Conservation (phyloP, 2,113 vertebrate genomes). For the Cichladusa arquata region DNA sequence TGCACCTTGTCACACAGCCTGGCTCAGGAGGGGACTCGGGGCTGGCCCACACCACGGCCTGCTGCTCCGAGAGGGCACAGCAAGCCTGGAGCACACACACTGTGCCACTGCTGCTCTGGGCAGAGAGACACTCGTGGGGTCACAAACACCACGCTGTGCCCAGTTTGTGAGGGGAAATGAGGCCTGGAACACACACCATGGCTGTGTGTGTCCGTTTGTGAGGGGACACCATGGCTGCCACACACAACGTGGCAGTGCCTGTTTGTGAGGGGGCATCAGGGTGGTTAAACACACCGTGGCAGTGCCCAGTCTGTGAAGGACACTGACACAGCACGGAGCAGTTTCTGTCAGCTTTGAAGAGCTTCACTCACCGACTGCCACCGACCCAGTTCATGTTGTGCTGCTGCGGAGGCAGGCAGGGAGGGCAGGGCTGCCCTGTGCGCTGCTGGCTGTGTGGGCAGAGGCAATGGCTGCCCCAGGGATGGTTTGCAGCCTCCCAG, state of each 20-base stretch:
- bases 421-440: not conserved
- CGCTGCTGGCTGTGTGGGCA: fast-evolving
- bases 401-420: not conserved
- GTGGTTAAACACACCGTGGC: not conserved
- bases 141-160: not conserved
- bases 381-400: conserved; percentile 88
- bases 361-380: conserved; percentile 79
- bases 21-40: fast-evolving
- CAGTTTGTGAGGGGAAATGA: not conserved
- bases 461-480: not conserved
- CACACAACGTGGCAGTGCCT: fast-evolving
- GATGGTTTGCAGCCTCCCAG: fast-evolving
- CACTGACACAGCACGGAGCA: not conserved
- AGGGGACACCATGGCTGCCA: not conserved
- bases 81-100: not conserved
- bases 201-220: not conserved
- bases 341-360: not conserved
- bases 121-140: fast-evolving
- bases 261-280: not conserved
- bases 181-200: not conserved
- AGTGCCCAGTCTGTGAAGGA: not conserved
- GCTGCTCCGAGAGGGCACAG: not conserved
- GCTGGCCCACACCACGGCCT: not conserved
- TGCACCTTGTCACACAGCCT: fast-evolving
- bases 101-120: fast-evolving